These are phyloP conservation scores for Onychorhynchus coronatus DNA, from an alignment of 2,113 vertebrate genomes.

Conservation along the genomic window DNA sequence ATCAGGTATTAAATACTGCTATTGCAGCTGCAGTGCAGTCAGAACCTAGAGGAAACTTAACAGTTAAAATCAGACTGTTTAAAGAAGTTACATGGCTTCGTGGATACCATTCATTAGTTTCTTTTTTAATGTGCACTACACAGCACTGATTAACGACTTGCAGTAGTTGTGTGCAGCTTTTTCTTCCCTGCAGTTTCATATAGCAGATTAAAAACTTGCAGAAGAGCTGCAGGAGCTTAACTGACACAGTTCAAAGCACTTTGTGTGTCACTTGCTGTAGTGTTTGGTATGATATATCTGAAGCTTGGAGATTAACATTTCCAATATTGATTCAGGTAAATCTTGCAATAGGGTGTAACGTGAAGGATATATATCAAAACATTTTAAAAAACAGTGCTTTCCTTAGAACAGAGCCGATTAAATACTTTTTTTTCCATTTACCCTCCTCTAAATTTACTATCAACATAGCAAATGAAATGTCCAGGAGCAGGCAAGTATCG, in stretches of 20 bases:
- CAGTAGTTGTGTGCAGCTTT: neutral
- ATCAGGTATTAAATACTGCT: neutral
- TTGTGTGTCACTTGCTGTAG: neutral
- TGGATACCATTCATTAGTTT: conserved; percentile 44
- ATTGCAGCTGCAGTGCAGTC: neutral
- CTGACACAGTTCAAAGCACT: neutral
- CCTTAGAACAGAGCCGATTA: neutral
- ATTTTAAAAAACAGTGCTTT: neutral
- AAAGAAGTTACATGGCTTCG: conserved; percentile 2
- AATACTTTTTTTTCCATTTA: neutral
- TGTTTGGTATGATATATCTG: neutral
- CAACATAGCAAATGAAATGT: neutral
- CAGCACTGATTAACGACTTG: conserved; percentile 34
- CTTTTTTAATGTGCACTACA: conserved; percentile 35
- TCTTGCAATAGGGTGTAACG: neutral
- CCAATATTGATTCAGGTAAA: neutral
- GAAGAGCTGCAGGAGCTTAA: neutral
- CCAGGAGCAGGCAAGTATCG: neutral
- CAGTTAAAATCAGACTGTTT: conserved; percentile 30
- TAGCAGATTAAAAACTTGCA: neutral
- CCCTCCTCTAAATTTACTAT: neutral
- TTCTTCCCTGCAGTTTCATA: conserved; percentile 18
- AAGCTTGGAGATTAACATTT: neutral
- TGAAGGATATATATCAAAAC: neutral
- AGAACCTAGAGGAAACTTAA: conserved; percentile 20